Percentiles rank a stretch among this genome's conserved stretches.
phyloP scores from a whole-genome alignment of 53 echinoderm and acorn worm genomes.

The Antedon mediterranea region DNA sequence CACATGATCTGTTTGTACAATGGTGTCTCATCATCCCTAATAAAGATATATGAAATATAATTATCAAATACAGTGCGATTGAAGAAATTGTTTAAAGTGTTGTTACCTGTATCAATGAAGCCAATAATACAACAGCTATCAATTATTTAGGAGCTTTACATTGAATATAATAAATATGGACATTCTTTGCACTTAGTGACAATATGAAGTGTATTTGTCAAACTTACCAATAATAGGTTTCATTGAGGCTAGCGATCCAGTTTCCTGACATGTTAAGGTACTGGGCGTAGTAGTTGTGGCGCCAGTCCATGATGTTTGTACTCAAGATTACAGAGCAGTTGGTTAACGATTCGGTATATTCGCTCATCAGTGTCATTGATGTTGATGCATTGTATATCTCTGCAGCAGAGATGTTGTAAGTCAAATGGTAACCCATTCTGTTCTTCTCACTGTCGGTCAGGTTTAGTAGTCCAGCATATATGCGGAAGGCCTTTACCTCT shows the following conservation, averaged over 20 bases:
- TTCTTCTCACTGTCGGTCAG: constrained; percentile 27
- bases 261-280: constrained; percentile 32
- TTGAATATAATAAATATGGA: no score
- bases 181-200: no score
- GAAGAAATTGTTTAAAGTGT: no score
- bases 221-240: constrained; percentile 91
- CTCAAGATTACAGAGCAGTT: constrained; percentile 85
- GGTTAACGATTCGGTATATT: constrained; percentile 23
- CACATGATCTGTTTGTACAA: constrained; percentile 68
- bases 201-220: background rate
- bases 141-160: no score
- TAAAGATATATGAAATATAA: background rate
- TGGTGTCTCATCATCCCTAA: constrained; percentile 86
- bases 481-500: constrained; percentile 53
- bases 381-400: constrained; percentile 50
- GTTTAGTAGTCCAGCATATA: constrained; percentile 78
- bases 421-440: constrained; percentile 37
- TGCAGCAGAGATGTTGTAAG: constrained; percentile 47
- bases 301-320: constrained; percentile 47
- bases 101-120: no score
- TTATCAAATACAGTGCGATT: background rate
- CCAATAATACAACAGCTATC: no score
- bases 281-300: constrained; percentile 47
- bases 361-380: constrained; percentile 55
- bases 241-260: constrained; percentile 59